These are phyloP conservation scores for Drymonia ruficornis DNA, from an alignment of 2,888 invertebrate genomes.

Conservation along the genomic window DNA sequence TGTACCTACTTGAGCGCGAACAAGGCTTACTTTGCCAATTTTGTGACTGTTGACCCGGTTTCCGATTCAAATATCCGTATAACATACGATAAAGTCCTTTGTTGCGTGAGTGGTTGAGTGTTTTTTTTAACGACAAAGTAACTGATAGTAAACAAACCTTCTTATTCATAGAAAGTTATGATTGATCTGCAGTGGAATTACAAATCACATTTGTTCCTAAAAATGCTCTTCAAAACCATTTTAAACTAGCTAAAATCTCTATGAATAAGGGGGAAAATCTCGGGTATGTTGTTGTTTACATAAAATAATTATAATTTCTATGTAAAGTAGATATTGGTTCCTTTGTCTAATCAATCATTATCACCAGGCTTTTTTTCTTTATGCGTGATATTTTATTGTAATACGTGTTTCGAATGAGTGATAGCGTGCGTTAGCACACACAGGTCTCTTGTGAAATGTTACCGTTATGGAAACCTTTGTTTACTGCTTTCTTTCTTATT, in stretches of 20 bases:
- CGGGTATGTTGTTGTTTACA: too few species aligned
- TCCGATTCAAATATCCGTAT: slow-evolving; percentile 30
- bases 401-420: slow-evolving; percentile 18
- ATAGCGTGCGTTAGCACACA: slow-evolving; percentile 2
- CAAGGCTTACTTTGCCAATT: slow-evolving; percentile 35
- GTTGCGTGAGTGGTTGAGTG: slow-evolving; percentile 15
- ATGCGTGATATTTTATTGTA: slow-evolving; percentile 38
- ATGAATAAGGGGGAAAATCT: too few species aligned
- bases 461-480: background rate
- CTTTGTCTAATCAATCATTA: slow-evolving; percentile 35
- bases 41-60: slow-evolving; percentile 39
- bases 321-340: too few species aligned
- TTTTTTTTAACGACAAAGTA: slow-evolving; percentile 13
- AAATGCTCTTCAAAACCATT: too few species aligned
- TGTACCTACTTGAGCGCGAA: slow-evolving; percentile 34
- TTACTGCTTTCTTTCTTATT: background rate
- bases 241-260: too few species aligned
- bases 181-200: too few species aligned
- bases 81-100: slow-evolving; percentile 24
- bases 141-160: too few species aligned
- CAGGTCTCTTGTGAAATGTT: background rate
- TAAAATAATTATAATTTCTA: too few species aligned
- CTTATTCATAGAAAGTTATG: too few species aligned
- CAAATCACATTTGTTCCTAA: too few species aligned
- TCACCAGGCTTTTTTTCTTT: slow-evolving; percentile 16